These are phyloP conservation scores for Podargus strigoides DNA, from an alignment of 2,797 vertebrate genomes.

Conservation along the genomic window DNA sequence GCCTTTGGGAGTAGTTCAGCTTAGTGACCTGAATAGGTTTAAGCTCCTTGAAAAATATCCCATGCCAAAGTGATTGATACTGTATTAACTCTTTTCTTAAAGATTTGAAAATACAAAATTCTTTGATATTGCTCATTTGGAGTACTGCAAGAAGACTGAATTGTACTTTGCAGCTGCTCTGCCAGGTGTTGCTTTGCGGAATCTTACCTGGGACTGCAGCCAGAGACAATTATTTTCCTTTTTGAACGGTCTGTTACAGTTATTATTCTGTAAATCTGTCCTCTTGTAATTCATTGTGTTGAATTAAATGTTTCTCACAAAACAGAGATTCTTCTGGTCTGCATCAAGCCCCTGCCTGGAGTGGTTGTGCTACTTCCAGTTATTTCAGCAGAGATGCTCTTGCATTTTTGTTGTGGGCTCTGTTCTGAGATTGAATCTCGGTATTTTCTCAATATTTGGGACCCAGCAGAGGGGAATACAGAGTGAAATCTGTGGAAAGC, in stretches of 20 bases:
- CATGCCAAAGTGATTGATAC: not conserved
- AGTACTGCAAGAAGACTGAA: slow-evolving; percentile 34
- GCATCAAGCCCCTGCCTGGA: not conserved
- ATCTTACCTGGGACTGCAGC: slow-evolving; percentile 4
- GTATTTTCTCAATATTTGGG: not conserved
- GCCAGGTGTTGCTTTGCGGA: not conserved
- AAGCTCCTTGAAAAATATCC: not conserved
- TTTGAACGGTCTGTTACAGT: slow-evolving; percentile 38
- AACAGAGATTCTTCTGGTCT: not conserved
- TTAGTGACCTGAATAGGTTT: not conserved
- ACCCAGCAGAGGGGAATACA: not conserved
- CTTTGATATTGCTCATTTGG: not conserved
- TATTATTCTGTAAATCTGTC: slow-evolving; percentile 44
- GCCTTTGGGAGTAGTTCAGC: slow-evolving; percentile 10
- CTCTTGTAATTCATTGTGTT: slow-evolving; percentile 56
- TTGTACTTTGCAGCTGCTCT: not conserved
- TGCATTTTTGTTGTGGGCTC: not conserved
- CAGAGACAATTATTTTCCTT: not conserved
- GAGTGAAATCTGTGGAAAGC: not conserved
- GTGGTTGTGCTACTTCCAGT: not conserved
- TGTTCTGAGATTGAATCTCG: not conserved
- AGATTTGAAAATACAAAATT: not conserved
- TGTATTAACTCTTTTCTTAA: not conserved
- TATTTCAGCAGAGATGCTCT: not conserved
- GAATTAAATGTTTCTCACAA: slow-evolving; percentile 65